These are phyloP conservation scores for Oxyruncus cristatus DNA, from an alignment of 2,113 vertebrate genomes.

Conservation along the genomic window DNA sequence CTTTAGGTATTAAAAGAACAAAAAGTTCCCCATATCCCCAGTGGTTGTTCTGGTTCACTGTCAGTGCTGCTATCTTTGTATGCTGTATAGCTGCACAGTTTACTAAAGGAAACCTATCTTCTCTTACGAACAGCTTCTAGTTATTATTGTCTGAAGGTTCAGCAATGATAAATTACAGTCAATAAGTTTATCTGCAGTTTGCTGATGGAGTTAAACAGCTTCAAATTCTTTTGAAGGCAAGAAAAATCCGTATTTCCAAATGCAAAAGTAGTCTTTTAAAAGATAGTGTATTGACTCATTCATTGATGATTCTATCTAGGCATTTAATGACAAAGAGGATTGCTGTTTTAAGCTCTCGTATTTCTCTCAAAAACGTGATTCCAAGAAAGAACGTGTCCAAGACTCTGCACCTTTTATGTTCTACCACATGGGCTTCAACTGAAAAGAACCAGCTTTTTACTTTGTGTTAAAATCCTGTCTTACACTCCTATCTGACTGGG, in stretches of 20 bases:
- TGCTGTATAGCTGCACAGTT: neutral
- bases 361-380: neutral
- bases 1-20: neutral
- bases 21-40: neutral
- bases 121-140: neutral
- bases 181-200: neutral
- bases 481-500: neutral
- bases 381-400: rapidly evolving
- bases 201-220: neutral
- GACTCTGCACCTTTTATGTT: neutral
- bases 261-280: neutral
- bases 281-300: neutral
- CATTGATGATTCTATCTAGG: neutral
- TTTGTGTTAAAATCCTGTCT: neutral
- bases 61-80: neutral
- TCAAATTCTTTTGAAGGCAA: neutral
- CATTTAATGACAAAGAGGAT: neutral
- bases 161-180: neutral
- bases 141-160: neutral
- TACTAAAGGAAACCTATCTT: neutral
- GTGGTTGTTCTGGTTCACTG: neutral
- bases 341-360: neutral
- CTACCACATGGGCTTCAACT: neutral
- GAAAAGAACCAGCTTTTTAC: neutral
- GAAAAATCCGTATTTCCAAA: neutral